phyloP scores from a whole-genome alignment of 92 coral and sea anemone species.

The Blastomussa wellsi region DNA sequence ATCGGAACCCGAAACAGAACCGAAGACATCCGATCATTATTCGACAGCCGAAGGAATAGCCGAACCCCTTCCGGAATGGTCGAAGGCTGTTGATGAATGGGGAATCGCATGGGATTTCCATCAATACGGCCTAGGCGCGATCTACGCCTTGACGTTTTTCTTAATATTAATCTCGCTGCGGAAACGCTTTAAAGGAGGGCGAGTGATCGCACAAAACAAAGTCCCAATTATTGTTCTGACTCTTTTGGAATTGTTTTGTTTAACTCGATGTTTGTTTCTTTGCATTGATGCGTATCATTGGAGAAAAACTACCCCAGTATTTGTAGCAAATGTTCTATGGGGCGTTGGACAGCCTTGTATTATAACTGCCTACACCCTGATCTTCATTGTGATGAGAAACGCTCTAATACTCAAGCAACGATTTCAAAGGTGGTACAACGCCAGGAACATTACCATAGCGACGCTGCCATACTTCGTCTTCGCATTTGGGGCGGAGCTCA shows the following conservation, averaged over 20 bases:
- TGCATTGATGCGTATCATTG: conserved; percentile 71
- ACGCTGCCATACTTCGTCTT: conserved; percentile 75
- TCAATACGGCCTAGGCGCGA: conserved; percentile 66
- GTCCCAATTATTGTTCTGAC: conserved; percentile 62
- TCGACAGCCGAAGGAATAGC: conserved; percentile 37
- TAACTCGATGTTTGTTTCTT: conserved; percentile 58
- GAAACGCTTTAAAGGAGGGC: conserved; percentile 3
- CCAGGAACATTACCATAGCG: conserved; percentile 60
- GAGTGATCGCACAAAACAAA: conserved; percentile 32
- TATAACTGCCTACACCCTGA: conserved; percentile 67
- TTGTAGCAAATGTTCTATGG: conserved; percentile 65
- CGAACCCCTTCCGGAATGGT: conserved; percentile 81
- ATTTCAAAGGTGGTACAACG: conserved; percentile 79
- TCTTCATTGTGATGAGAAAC: conserved; percentile 77
- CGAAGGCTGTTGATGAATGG: conserved; percentile 61
- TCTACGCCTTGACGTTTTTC: conserved; percentile 38
- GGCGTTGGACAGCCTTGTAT: conserved; percentile 81
- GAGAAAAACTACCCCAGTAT: conserved; percentile 45
- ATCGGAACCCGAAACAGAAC: conserved; percentile 32
- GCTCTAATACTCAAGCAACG: conserved; percentile 69
- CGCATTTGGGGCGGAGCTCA: conserved; percentile 69
- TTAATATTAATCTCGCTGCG: conserved; percentile 21
- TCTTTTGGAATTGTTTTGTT: conserved; percentile 52
- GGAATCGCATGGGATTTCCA: conserved; percentile 70
- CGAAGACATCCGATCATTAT: neutral